Base-by-base conservation (phyloP, 2,888 invertebrate genomes). In the Catocala sponsa region DNA sequence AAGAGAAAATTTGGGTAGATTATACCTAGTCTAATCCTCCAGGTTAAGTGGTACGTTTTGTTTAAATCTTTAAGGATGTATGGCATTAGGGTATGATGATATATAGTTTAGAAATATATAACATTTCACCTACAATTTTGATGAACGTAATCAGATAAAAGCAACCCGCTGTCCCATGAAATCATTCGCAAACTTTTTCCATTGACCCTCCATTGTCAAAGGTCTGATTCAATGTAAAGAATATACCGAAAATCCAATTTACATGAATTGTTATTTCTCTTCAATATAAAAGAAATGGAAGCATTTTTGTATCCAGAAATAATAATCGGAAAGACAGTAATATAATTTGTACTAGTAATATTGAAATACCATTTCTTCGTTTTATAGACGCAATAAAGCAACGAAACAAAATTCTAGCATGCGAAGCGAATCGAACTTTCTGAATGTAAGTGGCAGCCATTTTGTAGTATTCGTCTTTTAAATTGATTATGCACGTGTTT, bases 401-500 rank as follows among this genome's bases (percentile, higher is more conserved):
- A 58, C 56, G 55, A 63, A 70, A 68, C 54, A 68, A 70, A 70
- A 69, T 64, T 51, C 56, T 66, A 64, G 65, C 74, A 76, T 70
- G 72, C 72, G 47, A 79, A 72, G 54, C 61, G 55, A 64, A 74
- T 66, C 51, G 48, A 68, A 65, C 61, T 76, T 71, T 59, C 58
- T 57, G 48, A 61, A 43, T 32, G 53, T 50, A 55, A 59, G 51
- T 13, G 60, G 51, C 57, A 38, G 68, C 65, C 70, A 72, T 78
- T 68, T 77, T 65, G 64, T 52, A 60, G 44, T 49, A 55, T 59
- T 65, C 64, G 13, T 35, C 32, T 55, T 56, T 53, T 68, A 71
- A 68, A 77, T 73, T 74, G 66, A 68, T 74, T 71, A 63, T 65
- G 63, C 72, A 77, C 68, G 66, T 76, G 68, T 74, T 41, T 38